Percentiles rank a stretch among this genome's conserved stretches.
Evolutionary conservation across 2,888 invertebrate genomes (phyloP).

Genomic region (Cheilosia variabilis): DNA sequence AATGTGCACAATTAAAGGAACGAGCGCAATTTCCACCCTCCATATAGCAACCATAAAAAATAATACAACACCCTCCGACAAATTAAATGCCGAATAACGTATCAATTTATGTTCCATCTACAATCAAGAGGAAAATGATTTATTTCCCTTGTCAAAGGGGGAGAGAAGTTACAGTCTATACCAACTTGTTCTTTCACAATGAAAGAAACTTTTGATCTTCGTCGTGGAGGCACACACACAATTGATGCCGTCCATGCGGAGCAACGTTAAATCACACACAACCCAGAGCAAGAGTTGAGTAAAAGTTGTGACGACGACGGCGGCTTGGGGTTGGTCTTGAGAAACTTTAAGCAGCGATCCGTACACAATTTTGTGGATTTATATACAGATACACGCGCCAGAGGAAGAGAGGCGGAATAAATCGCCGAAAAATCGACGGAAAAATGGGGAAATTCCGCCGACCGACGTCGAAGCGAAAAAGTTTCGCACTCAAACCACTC

Average conservation of each 20-base stretch:
- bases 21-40: slow-evolving; percentile 63
- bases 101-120: slow-evolving; percentile 66
- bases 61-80: slow-evolving; percentile 56
- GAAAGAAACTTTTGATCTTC: slow-evolving; percentile 70
- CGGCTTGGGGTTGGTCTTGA: slow-evolving; percentile 20
- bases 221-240: slow-evolving; percentile 32
- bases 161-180: slow-evolving; percentile 22
- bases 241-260: slow-evolving; percentile 32
- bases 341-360: slow-evolving; percentile 64
- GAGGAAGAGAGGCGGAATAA: slow-evolving; percentile 57
- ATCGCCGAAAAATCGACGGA: slow-evolving; percentile 62
- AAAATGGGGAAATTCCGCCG: too few relatives aligned
- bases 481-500: slow-evolving; percentile 21
- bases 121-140: slow-evolving; percentile 51
- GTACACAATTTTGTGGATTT: slow-evolving; percentile 53
- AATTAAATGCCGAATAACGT: slow-evolving; percentile 73
- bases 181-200: slow-evolving; percentile 11
- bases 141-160: slow-evolving; percentile 53
- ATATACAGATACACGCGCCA: not conserved
- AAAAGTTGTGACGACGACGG: slow-evolving; percentile 32
- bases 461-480: slow-evolving; percentile 46
- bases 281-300: slow-evolving; percentile 31
- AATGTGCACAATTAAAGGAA: slow-evolving; percentile 70
- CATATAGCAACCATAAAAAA: slow-evolving; percentile 33
- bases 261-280: slow-evolving; percentile 52